A percentile compares a stretch with the other conserved stretches of the same genome.
Conservation (phyloP, 2,113 vertebrate species). For the Donacobius atricapilla region DNA sequence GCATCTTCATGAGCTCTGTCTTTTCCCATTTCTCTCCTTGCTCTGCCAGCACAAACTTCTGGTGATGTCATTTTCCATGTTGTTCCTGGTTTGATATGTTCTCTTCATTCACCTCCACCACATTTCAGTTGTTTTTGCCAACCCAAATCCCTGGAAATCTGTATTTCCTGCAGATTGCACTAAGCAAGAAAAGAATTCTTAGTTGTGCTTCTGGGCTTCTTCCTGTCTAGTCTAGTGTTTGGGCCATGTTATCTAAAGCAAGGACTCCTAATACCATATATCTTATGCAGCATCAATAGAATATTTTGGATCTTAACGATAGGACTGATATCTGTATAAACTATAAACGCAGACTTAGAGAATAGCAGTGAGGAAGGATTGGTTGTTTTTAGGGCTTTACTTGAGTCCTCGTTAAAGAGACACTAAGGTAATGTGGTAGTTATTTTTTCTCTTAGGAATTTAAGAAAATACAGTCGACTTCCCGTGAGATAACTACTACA, state of each 20-base stretch:
- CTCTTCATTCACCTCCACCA: neutral
- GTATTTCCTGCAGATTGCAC: neutral
- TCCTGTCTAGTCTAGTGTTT: neutral
- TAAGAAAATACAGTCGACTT: neutral
- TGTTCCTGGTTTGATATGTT: neutral
- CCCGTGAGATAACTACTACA: neutral
- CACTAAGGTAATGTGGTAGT: neutral
- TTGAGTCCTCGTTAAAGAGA: neutral
- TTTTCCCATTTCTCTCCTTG: neutral
- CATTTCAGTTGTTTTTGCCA: neutral
- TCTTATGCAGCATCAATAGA: neutral
- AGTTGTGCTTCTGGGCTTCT: neutral
- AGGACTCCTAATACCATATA: neutral
- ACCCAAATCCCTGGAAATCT: neutral
- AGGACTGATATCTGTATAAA: neutral
- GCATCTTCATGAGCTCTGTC: neutral
- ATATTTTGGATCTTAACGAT: neutral
- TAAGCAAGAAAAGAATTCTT: neutral
- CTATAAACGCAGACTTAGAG: accelerated
- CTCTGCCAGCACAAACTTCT: neutral
- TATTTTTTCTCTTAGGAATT: neutral
- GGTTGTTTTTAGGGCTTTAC: neutral
- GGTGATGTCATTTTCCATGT: neutral
- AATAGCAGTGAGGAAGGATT: neutral
- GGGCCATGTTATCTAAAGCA: neutral